These are phyloP conservation scores for Campylomormyrus tamandua DNA, from an alignment of 2,113 vertebrate genomes.

Conservation along the genomic window DNA sequence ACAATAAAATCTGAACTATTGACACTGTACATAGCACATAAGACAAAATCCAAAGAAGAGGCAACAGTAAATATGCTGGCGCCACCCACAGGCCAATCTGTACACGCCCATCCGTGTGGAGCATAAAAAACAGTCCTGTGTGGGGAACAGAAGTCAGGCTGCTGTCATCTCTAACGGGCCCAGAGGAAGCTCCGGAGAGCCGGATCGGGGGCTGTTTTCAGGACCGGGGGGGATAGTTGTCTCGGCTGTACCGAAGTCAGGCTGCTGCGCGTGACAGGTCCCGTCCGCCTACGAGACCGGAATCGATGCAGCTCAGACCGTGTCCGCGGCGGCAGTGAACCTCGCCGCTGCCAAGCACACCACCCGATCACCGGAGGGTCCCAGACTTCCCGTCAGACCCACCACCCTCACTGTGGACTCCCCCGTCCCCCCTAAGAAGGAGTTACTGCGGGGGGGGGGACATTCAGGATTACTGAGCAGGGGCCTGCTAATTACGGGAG, in stretches of 20 bases:
- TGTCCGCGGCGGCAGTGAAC: constrained; percentile 49
- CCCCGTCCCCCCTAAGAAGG: neutral
- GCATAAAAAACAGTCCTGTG: neutral
- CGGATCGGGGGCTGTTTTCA: constrained; percentile 48
- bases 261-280: constrained; percentile 92
- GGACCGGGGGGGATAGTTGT: constrained; percentile 82
- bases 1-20: neutral
- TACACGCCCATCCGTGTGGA: neutral
- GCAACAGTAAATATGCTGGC: neutral
- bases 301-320: constrained; percentile 98
- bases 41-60: neutral
- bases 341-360: constrained; percentile 56
- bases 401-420: constrained; percentile 47
- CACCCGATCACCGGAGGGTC: constrained; percentile 80
- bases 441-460: constrained; percentile 55
- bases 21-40: neutral
- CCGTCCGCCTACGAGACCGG: constrained; percentile 92
- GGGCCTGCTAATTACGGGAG: constrained; percentile 68
- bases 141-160: constrained; percentile 55
- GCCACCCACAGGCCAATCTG: neutral
- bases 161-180: constrained; percentile 71
- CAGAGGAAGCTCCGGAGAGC: constrained; percentile 55
- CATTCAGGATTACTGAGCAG: constrained; percentile 61
- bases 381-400: constrained; percentile 77
- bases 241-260: constrained; percentile 87